These are phyloP conservation scores for Amphipoea lucens DNA, from an alignment of 2,888 invertebrate genomes.

Conservation along the genomic window DNA sequence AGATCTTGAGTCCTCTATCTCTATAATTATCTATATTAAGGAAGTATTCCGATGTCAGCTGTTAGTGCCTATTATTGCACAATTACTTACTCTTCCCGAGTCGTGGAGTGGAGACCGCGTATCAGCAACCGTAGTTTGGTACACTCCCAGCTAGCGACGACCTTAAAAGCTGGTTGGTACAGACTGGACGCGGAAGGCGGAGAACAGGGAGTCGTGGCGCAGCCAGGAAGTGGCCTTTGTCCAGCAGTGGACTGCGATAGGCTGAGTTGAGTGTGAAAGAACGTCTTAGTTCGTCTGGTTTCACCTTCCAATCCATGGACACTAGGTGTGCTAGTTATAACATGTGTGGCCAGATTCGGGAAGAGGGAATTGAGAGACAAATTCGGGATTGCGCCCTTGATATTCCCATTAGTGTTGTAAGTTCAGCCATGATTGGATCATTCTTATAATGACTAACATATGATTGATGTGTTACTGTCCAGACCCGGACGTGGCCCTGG, in stretches of 20 bases:
- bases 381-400: too few relatives aligned
- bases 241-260: neutral
- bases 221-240: neutral
- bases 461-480: neutral
- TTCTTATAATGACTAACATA: neutral
- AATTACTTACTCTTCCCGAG: neutral
- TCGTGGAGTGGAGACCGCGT: neutral
- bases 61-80: neutral
- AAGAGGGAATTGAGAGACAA: neutral
- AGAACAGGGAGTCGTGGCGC: neutral
- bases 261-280: neutral
- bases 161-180: neutral
- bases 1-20: neutral
- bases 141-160: neutral
- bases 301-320: neutral
- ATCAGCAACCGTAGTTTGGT: neutral
- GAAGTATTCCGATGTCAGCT: neutral
- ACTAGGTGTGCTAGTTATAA: neutral
- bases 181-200: neutral
- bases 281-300: neutral
- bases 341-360: neutral
- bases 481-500: slow-evolving; percentile 81
- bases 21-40: neutral
- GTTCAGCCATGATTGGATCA: neutral
- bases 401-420: neutral